Percentiles rank a stretch among this genome's conserved stretches.
These are phyloP conservation scores for Mormyrus lacerda DNA, from an alignment of 2,113 vertebrate species.

Conservation along the genomic window DNA sequence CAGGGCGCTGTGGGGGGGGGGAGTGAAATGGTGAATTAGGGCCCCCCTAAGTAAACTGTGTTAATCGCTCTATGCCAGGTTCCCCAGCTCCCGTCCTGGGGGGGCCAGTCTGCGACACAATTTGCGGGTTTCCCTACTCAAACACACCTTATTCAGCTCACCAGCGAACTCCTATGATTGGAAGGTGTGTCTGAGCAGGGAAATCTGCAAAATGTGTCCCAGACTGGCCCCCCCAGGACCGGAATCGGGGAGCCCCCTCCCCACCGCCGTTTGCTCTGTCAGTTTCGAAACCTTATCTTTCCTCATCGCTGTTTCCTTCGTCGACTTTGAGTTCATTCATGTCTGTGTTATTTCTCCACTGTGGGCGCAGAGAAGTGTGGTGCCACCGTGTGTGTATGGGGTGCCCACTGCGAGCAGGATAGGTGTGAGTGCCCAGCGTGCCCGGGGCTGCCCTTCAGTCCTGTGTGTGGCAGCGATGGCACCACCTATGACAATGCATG, in stretches of 20 bases:
- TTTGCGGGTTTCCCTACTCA: neutral
- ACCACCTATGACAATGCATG: slow-evolving; percentile 75
- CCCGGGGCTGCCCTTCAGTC: slow-evolving; percentile 50
- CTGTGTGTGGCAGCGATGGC: slow-evolving; percentile 75
- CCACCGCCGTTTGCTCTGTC: neutral
- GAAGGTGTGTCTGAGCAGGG: neutral
- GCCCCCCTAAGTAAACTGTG: neutral
- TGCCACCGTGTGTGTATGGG: slow-evolving; percentile 72
- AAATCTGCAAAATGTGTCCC: neutral
- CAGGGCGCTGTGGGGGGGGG: neutral
- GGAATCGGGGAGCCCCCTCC: neutral
- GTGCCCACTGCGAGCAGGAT: slow-evolving; percentile 67
- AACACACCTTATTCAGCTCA: neutral
- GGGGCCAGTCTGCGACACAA: neutral
- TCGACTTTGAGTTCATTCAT: neutral
- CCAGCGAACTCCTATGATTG: neutral
- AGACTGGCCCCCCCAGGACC: neutral
- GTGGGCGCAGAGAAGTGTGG: slow-evolving; percentile 74
- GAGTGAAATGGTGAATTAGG: neutral
- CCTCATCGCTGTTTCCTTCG: neutral
- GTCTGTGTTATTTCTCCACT: neutral
- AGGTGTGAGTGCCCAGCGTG: slow-evolving; percentile 73
- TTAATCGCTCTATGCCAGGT: neutral
- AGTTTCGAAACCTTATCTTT: neutral
- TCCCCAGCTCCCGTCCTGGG: neutral